Evolutionary conservation across 2,113 vertebrate genomes (phyloP).

Genomic region (Anarhynchus alexandrinus): DNA sequence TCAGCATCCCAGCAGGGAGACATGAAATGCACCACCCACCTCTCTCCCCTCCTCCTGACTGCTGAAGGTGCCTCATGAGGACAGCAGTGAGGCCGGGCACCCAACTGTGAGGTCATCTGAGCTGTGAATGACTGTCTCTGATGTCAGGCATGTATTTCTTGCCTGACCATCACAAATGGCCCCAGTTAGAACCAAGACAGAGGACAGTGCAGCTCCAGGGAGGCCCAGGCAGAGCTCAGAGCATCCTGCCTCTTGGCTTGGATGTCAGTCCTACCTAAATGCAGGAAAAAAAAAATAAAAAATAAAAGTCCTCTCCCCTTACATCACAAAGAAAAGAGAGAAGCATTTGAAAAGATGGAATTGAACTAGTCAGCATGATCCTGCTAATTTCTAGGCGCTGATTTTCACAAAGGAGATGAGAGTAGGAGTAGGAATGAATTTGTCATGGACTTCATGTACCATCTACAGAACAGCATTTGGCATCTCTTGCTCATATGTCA

Average conservation of each 20-base stretch:
- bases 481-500: slow-evolving; percentile 10
- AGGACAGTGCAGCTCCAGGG: neutral
- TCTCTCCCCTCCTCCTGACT: neutral
- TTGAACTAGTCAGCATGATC: neutral
- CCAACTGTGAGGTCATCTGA: neutral
- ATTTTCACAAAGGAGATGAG: neutral
- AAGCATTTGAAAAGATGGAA: neutral
- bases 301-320: neutral
- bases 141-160: neutral
- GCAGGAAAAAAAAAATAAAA: neutral
- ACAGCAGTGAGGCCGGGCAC: neutral
- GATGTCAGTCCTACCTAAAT: neutral
- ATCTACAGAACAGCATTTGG: neutral
- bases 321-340: neutral
- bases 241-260: neutral
- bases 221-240: neutral
- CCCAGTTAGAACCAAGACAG: neutral
- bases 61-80: neutral
- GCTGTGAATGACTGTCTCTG: neutral
- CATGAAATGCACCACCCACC: neutral
- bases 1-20: neutral
- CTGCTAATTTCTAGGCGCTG: neutral
- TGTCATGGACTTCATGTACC: neutral
- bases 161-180: neutral
- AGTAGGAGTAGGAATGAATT: slow-evolving; percentile 20